These are phyloP conservation scores for Drosophila equinoxialis DNA, from an alignment of 1,140 invertebrate species.

Conservation along the genomic window DNA sequence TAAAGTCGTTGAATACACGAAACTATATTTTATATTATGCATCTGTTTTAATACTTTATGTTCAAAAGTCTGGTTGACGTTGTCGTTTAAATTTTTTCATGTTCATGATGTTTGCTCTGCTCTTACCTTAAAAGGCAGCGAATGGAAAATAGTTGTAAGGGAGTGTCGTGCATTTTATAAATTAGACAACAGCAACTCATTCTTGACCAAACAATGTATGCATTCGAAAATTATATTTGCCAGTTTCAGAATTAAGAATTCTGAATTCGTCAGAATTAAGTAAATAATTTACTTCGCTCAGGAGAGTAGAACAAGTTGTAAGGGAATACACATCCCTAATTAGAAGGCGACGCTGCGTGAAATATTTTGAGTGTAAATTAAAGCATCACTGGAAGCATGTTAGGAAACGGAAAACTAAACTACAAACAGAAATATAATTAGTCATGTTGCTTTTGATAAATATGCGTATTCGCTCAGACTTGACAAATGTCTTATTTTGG, in stretches of 20 bases:
- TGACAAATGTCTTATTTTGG: too few species aligned
- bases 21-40: too few species aligned
- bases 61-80: not conserved
- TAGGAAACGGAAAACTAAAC: constrained; percentile 1
- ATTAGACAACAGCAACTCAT: constrained; percentile 45
- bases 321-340: constrained; percentile 43
- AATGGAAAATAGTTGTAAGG: constrained; percentile 3
- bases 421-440: constrained; percentile 39
- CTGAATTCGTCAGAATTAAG: constrained; percentile 31
- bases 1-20: too few species aligned
- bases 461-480: not conserved
- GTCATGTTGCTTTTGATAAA: constrained; percentile 18
- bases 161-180: constrained; percentile 50
- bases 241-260: too few species aligned
- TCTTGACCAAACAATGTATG: constrained; percentile 35
- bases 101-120: constrained; percentile 49
- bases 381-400: not conserved
- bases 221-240: constrained; percentile 53
- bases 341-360: constrained; percentile 50
- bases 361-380: constrained; percentile 42
- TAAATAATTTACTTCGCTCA: constrained; percentile 37
- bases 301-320: not conserved
- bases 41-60: too few species aligned
- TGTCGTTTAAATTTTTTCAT: constrained; percentile 19
- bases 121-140: constrained; percentile 15